These are phyloP conservation scores for Goniozus legneri DNA, from an alignment of 1,140 invertebrate genomes.

Conservation along the genomic window DNA sequence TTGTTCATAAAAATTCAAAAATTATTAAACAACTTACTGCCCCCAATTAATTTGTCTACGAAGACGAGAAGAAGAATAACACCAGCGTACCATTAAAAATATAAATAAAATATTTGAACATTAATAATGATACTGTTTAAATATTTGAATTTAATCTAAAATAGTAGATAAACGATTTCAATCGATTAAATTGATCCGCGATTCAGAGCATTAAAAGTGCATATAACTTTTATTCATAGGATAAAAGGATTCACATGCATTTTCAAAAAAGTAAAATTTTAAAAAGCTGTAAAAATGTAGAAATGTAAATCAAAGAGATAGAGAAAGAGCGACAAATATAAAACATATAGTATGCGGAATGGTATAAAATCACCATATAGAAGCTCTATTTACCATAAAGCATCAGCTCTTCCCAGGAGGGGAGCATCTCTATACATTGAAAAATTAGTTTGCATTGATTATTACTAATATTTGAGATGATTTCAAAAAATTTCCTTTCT, in stretches of 20 bases:
- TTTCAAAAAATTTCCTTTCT: neutral
- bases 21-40: constrained; percentile 30
- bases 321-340: constrained; percentile 16
- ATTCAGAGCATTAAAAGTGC: too few species aligned
- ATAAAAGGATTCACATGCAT: constrained; percentile 18
- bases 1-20: constrained; percentile 14
- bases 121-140: neutral
- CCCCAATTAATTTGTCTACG: constrained; percentile 39
- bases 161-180: too few species aligned
- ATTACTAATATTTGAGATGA: constrained; percentile 3
- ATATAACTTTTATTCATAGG: too few species aligned
- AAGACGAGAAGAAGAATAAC: constrained; percentile 21
- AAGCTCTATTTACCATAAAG: constrained; percentile 48
- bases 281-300: constrained; percentile 5
- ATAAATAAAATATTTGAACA: constrained; percentile 16
- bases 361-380: constrained; percentile 25
- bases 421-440: constrained; percentile 50
- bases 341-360: constrained; percentile 5
- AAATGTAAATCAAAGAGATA: constrained; percentile 18
- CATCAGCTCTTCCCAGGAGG: constrained; percentile 54
- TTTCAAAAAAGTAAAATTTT: constrained; percentile 13
- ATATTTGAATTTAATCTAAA: too few species aligned
- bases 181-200: too few species aligned
- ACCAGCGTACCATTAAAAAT: constrained; percentile 24
- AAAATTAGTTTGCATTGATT: constrained; percentile 28